Evolutionary conservation across 2,113 vertebrate genomes (phyloP), one percentile per base, ranked within the genome.

Genomic region (Solea solea): DNA sequence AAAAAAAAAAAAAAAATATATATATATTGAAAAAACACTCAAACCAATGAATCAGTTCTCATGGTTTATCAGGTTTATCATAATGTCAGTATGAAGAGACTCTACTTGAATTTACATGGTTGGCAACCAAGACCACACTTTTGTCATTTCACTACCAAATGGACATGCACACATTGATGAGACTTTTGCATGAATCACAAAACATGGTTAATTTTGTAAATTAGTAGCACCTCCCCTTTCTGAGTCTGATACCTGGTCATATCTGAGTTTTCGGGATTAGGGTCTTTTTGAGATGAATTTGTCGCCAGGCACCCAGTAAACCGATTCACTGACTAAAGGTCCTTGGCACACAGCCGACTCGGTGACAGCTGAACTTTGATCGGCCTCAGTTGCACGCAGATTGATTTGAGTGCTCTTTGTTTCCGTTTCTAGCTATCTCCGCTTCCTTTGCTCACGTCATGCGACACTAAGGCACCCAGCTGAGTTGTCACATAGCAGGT

Each of bases 301-400:
- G 16, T 64, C 71, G 49, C 25, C 0, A 12, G 21, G 4, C 15
- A 40, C 0, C 39, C 48, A 54, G n/a, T 91, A 87, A 91, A 69
- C 79, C 81, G 81, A 88, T 90, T 91, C 73, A 76, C 14, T 21
- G 89, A 78, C 56, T 89, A 90, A 92, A 93, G 90, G 90, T 93
- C 80, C 46, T 75, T n/a, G 0, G 64, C 64, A 80, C 69, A 81
- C 41, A 73, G 86, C 88, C 90, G 88, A 92, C 68, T 86, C 82
- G 64, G 75, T 74, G 72, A 77, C 67, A 49, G 69, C 72, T 87
- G 89, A 89, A 90, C 87, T 82, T 58, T 73, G 72, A 74, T 82
- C 58, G 51, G 41, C 72, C 74, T 87, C 64, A 53, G 41, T 62
- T 63, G 56, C 70, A 46, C 64, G 49, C 54, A 62, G 39, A 72